phyloP scores from a whole-genome alignment of 2,113 vertebrate species.

The Coryphaenoides rupestris region DNA sequence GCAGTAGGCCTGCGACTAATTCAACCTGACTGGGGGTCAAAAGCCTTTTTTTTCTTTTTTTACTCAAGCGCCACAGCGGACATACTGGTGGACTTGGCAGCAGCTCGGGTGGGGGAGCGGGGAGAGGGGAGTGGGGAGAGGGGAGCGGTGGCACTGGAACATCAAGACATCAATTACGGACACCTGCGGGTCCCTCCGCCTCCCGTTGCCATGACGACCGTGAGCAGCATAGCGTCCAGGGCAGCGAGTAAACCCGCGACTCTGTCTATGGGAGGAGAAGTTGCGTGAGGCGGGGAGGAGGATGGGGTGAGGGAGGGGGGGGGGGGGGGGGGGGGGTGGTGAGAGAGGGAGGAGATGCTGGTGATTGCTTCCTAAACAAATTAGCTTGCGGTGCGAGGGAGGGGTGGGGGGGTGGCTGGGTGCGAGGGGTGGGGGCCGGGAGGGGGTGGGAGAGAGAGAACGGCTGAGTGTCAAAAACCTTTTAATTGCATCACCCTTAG shows the following conservation, averaged over 20 bases:
- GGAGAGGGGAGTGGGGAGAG: too few relatives aligned
- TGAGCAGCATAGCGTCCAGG: slow-evolving; percentile 15
- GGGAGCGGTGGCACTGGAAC: neutral
- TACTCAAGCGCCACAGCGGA: too few relatives aligned
- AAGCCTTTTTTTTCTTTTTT: too few relatives aligned
- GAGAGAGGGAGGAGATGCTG: neutral
- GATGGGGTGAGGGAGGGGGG: neutral
- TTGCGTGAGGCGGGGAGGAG: neutral
- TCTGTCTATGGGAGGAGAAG: slow-evolving; percentile 10
- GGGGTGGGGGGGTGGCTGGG: too few relatives aligned
- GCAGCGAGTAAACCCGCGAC: slow-evolving; percentile 1
- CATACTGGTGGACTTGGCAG: neutral
- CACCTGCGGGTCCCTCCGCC: slow-evolving; percentile 47
- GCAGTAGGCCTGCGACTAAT: too few relatives aligned
- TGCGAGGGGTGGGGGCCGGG: too few relatives aligned
- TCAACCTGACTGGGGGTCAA: too few relatives aligned
- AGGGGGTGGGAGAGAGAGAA: too few relatives aligned
- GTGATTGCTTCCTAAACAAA: slow-evolving; percentile 54
- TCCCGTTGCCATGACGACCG: slow-evolving; percentile 53
- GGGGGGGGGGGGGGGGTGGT: neutral
- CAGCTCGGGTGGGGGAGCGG: neutral
- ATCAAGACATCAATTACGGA: slow-evolving; percentile 37
- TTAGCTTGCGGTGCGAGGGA: slow-evolving; percentile 45
- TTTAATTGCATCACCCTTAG: slow-evolving; percentile 57
- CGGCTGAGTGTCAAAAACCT: slow-evolving; percentile 46